Base-by-base conservation (phyloP, 2,113 vertebrate species). In the Zosterops hypoxanthus region DNA sequence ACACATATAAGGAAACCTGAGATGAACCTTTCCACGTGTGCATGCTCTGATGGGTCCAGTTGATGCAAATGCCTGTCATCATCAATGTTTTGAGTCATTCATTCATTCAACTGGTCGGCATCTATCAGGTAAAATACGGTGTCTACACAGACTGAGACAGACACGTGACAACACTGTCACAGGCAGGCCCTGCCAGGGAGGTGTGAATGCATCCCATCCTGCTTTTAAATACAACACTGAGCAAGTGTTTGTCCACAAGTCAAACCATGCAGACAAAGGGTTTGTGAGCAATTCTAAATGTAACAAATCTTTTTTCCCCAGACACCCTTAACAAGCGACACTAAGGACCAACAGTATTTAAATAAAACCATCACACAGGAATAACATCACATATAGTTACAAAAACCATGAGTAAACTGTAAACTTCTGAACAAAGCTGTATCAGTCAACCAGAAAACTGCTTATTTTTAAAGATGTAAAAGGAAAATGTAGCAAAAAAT, bases 171-270 rank as follows among this genome's bases (percentile, higher is more conserved):
- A 15, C 10, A 5, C 22, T 36, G 49, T 24, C 79, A 14, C 13
- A 59, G 0, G 0, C 9, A 52, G 57, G 22, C 24, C 60, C 41
- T 39, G 50, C n/a, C n/a, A 49, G 49, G 8, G 46, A 78, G 22
- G 20, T 41, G 14, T 25, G 12, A 22, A 8, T 33, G 42, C 14
- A 55, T 44, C 68, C 22, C 68, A 44, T 19, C 8, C 22, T 69
- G 23, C 44, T 70, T 50, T 52, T 17, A 80, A 72, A 68, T 11
- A 80, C 24, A 68, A 29, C 31, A n/a, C 19, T 6, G 66, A 61
- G n/a, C 39, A 53, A 49, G 52, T 29, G n/a, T 73, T 65, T 66
- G 24, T 90, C 33, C 21, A 7, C 12, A 55, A 63, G 22, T 50
- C 60, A 75, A 82, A 69, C 36, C 15, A 73, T 1, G 21, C 14